Base-by-base conservation (phyloP, 1,140 invertebrate species). In the Zaprionus inermis region DNA sequence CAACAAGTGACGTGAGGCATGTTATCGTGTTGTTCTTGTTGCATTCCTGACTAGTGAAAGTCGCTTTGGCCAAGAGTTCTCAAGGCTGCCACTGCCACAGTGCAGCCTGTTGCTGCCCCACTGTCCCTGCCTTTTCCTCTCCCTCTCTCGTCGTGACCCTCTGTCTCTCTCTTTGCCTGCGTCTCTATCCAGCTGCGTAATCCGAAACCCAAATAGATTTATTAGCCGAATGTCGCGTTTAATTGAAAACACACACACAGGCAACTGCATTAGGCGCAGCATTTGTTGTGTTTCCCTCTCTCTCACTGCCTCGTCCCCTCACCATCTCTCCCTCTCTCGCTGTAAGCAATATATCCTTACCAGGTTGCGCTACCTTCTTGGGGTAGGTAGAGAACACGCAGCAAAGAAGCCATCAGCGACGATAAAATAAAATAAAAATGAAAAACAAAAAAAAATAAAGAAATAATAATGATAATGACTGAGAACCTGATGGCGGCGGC, bases 21-120 rank as follows among this genome's bases (percentile, higher is more conserved):
- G n/a, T n/a, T n/a, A 49, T 30, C 32, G 32, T 38, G 54, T 44
- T 58, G 44, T 16, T 67, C 46, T 58, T 54, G 49, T 46, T 54
- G 66, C 76, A 82, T 82, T 82, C 80, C 80, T 76, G 72, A 22
- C 80, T 52, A 82, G 80, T 82, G 80, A 82, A 82, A 82, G 80
- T 83, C 72, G 63, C 60, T 36, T 59, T 71, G 58, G 67, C 38
- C 58, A 56, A 34, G 18, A 52, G 24, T 60, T 49, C 71, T 79
- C 79, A 82, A 83, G 80, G 79, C 79, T 82, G 51, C 44, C 52
- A n/a, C 22, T 59, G 56, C n/a, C n/a, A n/a, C n/a, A n/a, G n/a
- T n/a, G n/a, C 18, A 9, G 16, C 54, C 18, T 58, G 36, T 16
- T 10, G 28, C 38, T 30, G 36, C 12, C 56, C 24, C 22, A 20